Base-by-base conservation (phyloP, 2,797 vertebrate species). In the Pachyuromys duprasi region DNA sequence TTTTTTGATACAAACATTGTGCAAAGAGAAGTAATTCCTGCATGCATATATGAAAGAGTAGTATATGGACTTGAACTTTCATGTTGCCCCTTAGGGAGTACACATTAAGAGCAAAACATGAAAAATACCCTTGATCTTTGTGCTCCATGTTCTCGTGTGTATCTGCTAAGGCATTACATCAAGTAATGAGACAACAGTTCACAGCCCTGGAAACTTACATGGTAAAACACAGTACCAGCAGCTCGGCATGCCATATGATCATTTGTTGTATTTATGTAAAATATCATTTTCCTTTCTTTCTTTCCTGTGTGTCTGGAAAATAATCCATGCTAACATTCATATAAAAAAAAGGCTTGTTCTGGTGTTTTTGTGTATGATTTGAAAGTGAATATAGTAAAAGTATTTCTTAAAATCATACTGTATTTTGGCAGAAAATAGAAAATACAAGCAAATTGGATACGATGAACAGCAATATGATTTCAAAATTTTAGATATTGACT, bases 301-400 rank as follows among this genome's bases (percentile, higher is more conserved):
- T 74, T 94, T 88, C 84, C 84, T 60, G 75, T 94, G 67, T 96
- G 80, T 87, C 95, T 96, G 5, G 22, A 60, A 92, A 78, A 36
- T 49, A 95, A 94, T 75, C 26, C 42, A 72, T 86, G 31, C 69
- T 84, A 91, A 72, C n/a, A 93, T 55, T 28, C 86, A 90, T 63
- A 67, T 76, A 96, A 96, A 92, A 69, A 49, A 62, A 13, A 49
- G 49, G 1, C 57, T 8, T 94, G 12, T 95, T 93, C 72, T 95
- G 36, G 9, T 95, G 53, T 97, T 83, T 75, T 93, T 87, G 78
- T 92, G 31, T 94, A 60, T 63, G 8, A 87, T 93, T 81, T 96
- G 89, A 97, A 97, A 90, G 63, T 17, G 78, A 96, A 97, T 97
- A 95, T 94, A 97, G 11, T 8, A 55, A 90, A 33, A 86, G 2